Base-by-base conservation (phyloP, 2,797 vertebrate genomes). In the Pogoniulus pusillus region DNA sequence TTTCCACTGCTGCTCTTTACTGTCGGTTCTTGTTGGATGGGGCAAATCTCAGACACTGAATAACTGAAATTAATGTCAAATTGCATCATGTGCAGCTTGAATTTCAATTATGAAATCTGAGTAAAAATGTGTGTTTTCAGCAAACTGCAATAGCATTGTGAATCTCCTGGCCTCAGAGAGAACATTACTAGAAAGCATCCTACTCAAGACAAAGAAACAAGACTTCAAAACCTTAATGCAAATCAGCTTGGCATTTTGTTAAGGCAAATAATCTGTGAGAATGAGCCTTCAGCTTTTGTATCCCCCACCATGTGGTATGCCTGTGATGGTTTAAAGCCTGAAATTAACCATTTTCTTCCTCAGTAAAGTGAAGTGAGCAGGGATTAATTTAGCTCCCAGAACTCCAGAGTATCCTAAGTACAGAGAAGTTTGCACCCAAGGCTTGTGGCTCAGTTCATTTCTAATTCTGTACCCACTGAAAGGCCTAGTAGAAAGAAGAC, bases 41-140 rank as follows among this genome's bases (percentile, higher is more conserved):
- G 78, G 72, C 82, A 90, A 96, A 85, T 55, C 81, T 94, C 88
- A 89, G 70, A 76, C 91, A 91, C 84, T n/a, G 94, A 93, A 91
- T 94, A 94, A 93, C 84, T 37, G 68, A 91, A 94, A 91, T 95
- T 91, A 95, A 96, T 94, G 94, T 95, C 96, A 93, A 95, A 95
- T 90, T 92, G 71, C 85, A 96, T 96, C 95, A 94, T 85, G 84
- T 92, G 93, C 54, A 74, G 62, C 87, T 94, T 94, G 95, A 94
- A 96, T 96, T 96, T 95, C 94, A 94, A 91, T 96, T 94, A 96
- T 75, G 37, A 68, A 82, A 94, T 90, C 64, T 73, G 73, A 90
- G 83, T 70, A 57, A 92, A 95, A 91, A 94, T 82, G 85, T 34
- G 17, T 63, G 26, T 91, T 95, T 93, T 81, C 91, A 64, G 58